Evolutionary conservation across 1,140 invertebrate genomes (phyloP), one percentile per base, ranked within the genome.

Genomic region (Lanistes nyassanus): DNA sequence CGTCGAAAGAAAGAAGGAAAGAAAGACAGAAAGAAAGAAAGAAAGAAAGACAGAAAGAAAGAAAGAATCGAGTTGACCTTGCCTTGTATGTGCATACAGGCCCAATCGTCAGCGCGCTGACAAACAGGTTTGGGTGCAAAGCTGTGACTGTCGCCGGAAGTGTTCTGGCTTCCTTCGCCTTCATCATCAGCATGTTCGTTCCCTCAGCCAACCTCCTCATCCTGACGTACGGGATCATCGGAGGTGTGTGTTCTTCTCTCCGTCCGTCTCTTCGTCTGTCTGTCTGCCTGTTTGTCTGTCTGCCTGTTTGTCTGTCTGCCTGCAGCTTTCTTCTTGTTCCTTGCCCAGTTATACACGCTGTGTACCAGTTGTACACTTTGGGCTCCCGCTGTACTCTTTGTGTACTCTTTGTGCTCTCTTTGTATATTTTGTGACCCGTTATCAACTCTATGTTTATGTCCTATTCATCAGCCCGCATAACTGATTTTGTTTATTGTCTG

Each of bases 201-300:
- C 88, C 91, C 70, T 95, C 93, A 87, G 92, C 97, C 0, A 94
- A 94, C 84, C 92, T 96, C 87, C 93, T 99, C 75, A 98, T 98
- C 94, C 81, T 98, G 55, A 94, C 95, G 9, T 99, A 99, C 84
- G 98, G 98, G 67, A 91, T 98, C 51, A 90, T 98, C 84, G 97
- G 96, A 90, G 97, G 95, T 95, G 87, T 91, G 69, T 29, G 7
- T n/a, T n/a, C 51, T 13, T 53, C 11, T 60, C 11, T 60, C 23
- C n/a, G 29, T 60, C n/a, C 29, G 9, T 60, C 56, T 60, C 3
- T 60, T 9, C 56, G 11, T 21, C 56, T 58, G 5, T 58, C 56
- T 21, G 21, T 23, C 56, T 23, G 13, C 13, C 51, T 53, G 51
- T 53, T 23, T 53, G 13, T 53, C 13, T 23, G 13, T 53, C 51